These are phyloP conservation scores for Myotis pilosus DNA, from an alignment of 2,797 vertebrate genomes.

Conservation along the genomic window DNA sequence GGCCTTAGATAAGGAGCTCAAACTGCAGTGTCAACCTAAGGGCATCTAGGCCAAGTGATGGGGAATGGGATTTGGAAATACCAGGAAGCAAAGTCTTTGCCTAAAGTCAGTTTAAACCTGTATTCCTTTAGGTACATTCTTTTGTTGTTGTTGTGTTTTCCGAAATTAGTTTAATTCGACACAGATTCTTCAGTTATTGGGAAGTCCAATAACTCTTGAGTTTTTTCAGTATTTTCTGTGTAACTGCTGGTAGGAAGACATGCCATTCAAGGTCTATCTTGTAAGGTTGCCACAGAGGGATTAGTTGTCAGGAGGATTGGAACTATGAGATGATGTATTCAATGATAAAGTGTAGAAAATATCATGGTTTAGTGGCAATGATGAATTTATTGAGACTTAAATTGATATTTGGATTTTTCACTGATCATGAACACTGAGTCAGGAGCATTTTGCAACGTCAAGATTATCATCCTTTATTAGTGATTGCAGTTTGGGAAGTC, in stretches of 20 bases:
- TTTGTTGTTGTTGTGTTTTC: background rate
- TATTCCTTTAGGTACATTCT: background rate
- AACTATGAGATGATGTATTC: background rate
- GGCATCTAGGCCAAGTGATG: background rate
- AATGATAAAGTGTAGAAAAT: background rate
- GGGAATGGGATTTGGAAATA: background rate
- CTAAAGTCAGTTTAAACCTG: background rate
- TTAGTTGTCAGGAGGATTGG: too few relatives aligned
- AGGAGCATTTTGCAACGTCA: background rate
- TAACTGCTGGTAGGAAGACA: background rate
- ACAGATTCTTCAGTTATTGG: background rate
- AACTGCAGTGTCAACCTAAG: conserved; percentile 34
- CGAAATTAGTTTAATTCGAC: background rate
- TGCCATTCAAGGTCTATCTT: background rate
- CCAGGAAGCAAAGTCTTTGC: background rate
- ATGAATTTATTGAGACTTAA: background rate
- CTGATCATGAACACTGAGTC: background rate
- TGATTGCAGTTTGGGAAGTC: background rate
- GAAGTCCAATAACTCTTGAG: background rate
- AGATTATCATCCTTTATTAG: background rate
- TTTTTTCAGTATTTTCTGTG: background rate
- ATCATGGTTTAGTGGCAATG: background rate
- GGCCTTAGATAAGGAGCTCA: conserved; percentile 29
- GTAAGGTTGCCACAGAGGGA: background rate
- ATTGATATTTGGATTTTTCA: background rate